Evolutionary conservation across 2,888 invertebrate species (phyloP), one percentile per base, ranked within the genome.

Genomic region (Incurvaria masculella): DNA sequence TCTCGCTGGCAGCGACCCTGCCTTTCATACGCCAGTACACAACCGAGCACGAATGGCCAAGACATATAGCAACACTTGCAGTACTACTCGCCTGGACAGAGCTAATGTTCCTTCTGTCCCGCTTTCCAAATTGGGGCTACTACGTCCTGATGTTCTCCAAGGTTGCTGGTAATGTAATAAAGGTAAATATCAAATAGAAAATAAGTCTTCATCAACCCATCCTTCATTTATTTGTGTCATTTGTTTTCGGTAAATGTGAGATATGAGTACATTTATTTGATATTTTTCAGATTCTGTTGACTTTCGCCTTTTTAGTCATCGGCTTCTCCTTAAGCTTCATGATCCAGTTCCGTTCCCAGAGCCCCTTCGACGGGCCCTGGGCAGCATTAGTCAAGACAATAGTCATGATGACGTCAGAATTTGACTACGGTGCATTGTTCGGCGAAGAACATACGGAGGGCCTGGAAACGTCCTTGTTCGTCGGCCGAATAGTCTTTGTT

Each of bases 71-170:
- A 0, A 80, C 82, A 0, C 51, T 78, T 6, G 79, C 82, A 1
- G 55, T 82, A 20, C 69, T 83, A 11, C 57, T 82, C 2, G 69
- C 80, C 0, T 83, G 83, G 83, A 56, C 80, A 11, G 80, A 83
- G 54, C 67, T 82, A 57, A 81, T 82, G 73, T 80, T 83, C 48
- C 60, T 82, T 2, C 59, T 82, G 2, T 81, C 82, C 1, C 66
- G 82, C 47, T 80, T 82, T 51, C 82, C 82, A 0, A 76, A 73
- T 45, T 80, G 80, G 70, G 82, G 82, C 1, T 81, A 81, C 57
- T 81, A 81, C 61, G 81, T 82, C 2, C 69, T 82, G 5, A 83
- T 83, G 83, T 83, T 83, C 62, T 79, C 79, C n/a, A 81, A 80
- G 55, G 83, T 83, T 1, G 80, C 81, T 1, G 64, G 69, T 2